Base-by-base conservation (phyloP, 2,888 invertebrate genomes). In the Hirtodrosophila confusa region DNA sequence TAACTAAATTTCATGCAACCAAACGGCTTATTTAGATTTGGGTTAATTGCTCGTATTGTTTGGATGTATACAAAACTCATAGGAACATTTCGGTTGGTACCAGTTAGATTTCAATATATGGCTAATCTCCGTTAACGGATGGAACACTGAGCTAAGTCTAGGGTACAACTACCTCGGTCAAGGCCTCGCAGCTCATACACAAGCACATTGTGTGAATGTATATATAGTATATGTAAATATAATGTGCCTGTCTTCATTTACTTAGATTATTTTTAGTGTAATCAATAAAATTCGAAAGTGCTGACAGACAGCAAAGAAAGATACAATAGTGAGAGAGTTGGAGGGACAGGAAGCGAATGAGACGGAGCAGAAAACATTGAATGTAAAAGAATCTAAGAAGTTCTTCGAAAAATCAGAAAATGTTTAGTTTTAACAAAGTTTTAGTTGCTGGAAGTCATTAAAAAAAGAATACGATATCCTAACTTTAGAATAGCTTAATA, bases 11-110 rank as follows among this genome's bases (percentile, higher is more conserved):
- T 66, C 77, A 77, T 50, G 66, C 53, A 62, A 60, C 23, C 55
- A 10, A 66, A 58, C 12, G 51, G 45, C 44, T 48, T 54, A 72
- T 79, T 79, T 63, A 56, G 67, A 77, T 75, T 75, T 79, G 60
- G 76, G 76, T 77, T 77, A 77, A 79, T 77, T 79, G 76, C 76
- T 39, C 49, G 43, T 67, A 67, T 63, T 67, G 66, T 61, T 75
- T 50, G 53, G 41, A 40, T 39, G 50, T 51, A 58, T 45, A 12
- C n/a, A 17, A 17, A 17, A 17, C 2, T 55, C 17, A 41, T 11
- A 39, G 6, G n/a, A 11, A 31, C 3, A 43, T 5, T 27, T 1
- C 9, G 31, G 31, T 2, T 31, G 31, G 8, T 31, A 31, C 31
- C 31, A 31, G 8, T 31, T 31, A 31, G 31, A 31, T 31, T 31